Evolutionary conservation across 1,140 invertebrate genomes (phyloP).

Genomic region (Neomicropteryx cornuta): DNA sequence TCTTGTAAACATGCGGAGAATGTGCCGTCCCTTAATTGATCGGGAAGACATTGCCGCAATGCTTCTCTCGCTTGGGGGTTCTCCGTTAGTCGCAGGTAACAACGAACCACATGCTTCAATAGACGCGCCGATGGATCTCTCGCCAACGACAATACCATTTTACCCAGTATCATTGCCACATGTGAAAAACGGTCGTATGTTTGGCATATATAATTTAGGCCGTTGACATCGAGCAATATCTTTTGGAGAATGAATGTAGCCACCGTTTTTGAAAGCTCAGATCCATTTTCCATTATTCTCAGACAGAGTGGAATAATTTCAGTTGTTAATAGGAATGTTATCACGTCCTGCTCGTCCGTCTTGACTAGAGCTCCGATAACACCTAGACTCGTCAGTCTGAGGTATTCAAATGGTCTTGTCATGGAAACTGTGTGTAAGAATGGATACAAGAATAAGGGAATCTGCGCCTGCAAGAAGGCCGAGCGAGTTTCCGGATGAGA

Average conservation of each 20-base stretch:
- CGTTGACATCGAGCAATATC: constrained; percentile 88
- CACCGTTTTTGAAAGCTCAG: constrained; percentile 83
- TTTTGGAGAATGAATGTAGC: constrained; percentile 96
- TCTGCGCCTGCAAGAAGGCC: constrained; percentile 83
- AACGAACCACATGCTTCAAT: constrained; percentile 83
- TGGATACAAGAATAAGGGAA: constrained; percentile 89
- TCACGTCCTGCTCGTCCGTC: constrained; percentile 92
- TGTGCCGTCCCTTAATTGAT: constrained; percentile 69
- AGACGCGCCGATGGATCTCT: constrained; percentile 79
- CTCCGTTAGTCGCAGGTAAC: constrained; percentile 80
- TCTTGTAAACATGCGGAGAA: constrained; percentile 65
- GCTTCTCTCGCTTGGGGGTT: constrained; percentile 50
- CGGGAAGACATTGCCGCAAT: constrained; percentile 69
- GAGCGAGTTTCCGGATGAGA: constrained; percentile 89
- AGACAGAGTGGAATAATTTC: constrained; percentile 93
- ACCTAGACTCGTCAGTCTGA: constrained; percentile 84
- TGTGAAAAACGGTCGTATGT: constrained; percentile 89
- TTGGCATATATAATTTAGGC: constrained; percentile 87
- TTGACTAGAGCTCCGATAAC: constrained; percentile 95
- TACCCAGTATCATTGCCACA: constrained; percentile 88
- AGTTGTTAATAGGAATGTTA: constrained; percentile 90
- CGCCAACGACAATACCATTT: constrained; percentile 82
- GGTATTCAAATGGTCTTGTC: constrained; percentile 89
- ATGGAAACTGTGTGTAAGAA: constrained; percentile 89
- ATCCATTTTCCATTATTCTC: constrained; percentile 91